Base-by-base conservation (phyloP, 2,888 invertebrate genomes). In the Orchesella flavescens region DNA sequence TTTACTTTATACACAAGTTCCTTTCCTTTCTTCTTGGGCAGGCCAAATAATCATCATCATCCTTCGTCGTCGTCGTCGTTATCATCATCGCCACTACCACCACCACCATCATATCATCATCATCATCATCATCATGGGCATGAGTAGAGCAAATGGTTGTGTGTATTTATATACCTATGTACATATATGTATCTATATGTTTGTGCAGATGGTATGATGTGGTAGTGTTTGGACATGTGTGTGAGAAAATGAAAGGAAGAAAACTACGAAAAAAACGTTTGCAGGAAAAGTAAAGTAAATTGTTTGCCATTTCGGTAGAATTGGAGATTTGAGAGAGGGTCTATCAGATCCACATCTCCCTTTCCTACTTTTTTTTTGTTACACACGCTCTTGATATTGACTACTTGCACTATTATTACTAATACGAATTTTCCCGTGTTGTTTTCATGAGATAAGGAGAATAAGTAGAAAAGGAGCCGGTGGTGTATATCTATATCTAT, bases 261-360 rank as follows among this genome's bases (percentile, higher is more conserved):
- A n/a, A 19, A 12, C 12, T 17, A 23, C 13, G 24, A 12, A n/a
- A 12, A 63, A n/a, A 65, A 23, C 15, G 44, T 65, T 15, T 65
- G 34, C 34, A 34, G 34, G n/a, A n/a, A 55, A n/a, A n/a, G 55
- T 43, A 46, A 61, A 77, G 59, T 63, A 78, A 80, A 74, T 80
- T 80, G 73, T 80, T 73, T 80, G 73, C 73, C 80, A 74, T 74
- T 80, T 43, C 73, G 23, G 65, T 49, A 68, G 57, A 73, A 73
- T 80, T 68, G 73, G 73, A 80, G 80, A 74, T 80, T 80, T 80
- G 79, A 79, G 65, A 79, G 65, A 53, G 63, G 34, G 55, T 46
- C 77, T 72, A 79, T 79, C 79, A 79, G 71, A 63, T 72, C 61
- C 57, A 53, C 53, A 43, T 63, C 63, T 66, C 13, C 23, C 44